phyloP scores from a whole-genome alignment of 1,140 invertebrate species.

The Drosophila mojavensis region DNA sequence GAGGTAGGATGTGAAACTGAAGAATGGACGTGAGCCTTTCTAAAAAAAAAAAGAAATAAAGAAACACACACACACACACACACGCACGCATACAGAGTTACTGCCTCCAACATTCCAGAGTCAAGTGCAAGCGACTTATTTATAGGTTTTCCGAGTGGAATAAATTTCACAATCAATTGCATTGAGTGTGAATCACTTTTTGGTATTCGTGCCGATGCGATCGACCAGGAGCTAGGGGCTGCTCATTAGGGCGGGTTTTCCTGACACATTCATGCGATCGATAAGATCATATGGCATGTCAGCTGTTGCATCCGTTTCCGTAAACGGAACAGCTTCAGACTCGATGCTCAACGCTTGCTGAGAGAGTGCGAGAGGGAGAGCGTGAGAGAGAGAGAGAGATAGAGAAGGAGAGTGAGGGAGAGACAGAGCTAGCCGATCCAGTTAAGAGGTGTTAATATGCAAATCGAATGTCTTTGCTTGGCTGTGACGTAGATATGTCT shows the following conservation, averaged over 20 bases:
- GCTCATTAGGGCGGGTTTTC: conserved; percentile 57
- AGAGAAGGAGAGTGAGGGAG: conserved; percentile 4
- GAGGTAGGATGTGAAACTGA: background rate
- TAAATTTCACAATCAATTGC: conserved; percentile 15
- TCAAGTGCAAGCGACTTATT: conserved; percentile 17
- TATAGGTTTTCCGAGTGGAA: conserved; percentile 38
- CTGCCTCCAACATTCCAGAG: conserved; percentile 16
- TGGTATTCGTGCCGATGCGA: conserved; percentile 38
- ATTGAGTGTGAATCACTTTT: conserved; percentile 19
- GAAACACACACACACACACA: background rate
- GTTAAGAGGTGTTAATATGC: conserved; percentile 72
- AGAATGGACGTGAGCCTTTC: background rate
- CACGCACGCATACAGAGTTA: background rate
- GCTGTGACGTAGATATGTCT: conserved; percentile 59
- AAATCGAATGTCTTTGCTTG: conserved; percentile 50
- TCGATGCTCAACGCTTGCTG: background rate
- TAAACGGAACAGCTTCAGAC: conserved; percentile 18
- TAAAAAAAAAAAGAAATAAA: background rate
- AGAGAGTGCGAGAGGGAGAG: conserved; percentile 6
- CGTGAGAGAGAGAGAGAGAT: too few relatives aligned
- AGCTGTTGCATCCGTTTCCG: conserved; percentile 70
- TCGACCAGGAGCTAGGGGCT: conserved; percentile 55
- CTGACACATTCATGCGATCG: conserved; percentile 69
- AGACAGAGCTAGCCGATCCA: conserved; percentile 38
- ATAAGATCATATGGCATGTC: conserved; percentile 62